phyloP scores from a whole-genome alignment of 1,140 invertebrate genomes.

The Trichonephila clavipes region DNA sequence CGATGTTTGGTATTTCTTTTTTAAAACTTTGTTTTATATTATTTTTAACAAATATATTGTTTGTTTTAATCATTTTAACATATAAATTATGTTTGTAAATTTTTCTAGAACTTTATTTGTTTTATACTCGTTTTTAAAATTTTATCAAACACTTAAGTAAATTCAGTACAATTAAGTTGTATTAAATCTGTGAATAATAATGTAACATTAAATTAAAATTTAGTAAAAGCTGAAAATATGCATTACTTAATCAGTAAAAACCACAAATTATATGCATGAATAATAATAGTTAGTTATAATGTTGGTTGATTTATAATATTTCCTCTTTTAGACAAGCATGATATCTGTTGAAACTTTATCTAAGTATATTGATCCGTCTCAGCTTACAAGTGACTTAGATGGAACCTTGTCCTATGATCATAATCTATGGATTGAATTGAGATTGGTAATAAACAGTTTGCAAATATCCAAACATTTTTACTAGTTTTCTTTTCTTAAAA shows the following conservation, averaged over 20 bases:
- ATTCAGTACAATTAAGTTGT: too few relatives aligned
- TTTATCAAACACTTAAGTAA: not conserved
- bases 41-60: not conserved
- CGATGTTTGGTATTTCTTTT: too few relatives aligned
- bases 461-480: not conserved
- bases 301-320: not conserved
- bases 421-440: conserved; percentile 96
- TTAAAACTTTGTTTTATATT: too few relatives aligned
- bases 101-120: not conserved
- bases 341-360: conserved; percentile 95
- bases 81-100: not conserved
- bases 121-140: not conserved
- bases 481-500: not conserved
- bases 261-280: not conserved
- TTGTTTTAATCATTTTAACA: not conserved
- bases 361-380: conserved; percentile 94
- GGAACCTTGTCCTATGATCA: conserved; percentile 95
- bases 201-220: too few relatives aligned
- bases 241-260: not conserved
- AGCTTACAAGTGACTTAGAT: conserved; percentile 95
- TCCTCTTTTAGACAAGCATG: conserved; percentile 92
- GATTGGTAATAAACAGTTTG: conserved; percentile 84
- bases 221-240: not conserved
- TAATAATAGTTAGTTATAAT: too few relatives aligned
- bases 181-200: too few relatives aligned